Evolutionary conservation across 2,888 invertebrate genomes (phyloP).

Genomic region (Notodonta ziczac): DNA sequence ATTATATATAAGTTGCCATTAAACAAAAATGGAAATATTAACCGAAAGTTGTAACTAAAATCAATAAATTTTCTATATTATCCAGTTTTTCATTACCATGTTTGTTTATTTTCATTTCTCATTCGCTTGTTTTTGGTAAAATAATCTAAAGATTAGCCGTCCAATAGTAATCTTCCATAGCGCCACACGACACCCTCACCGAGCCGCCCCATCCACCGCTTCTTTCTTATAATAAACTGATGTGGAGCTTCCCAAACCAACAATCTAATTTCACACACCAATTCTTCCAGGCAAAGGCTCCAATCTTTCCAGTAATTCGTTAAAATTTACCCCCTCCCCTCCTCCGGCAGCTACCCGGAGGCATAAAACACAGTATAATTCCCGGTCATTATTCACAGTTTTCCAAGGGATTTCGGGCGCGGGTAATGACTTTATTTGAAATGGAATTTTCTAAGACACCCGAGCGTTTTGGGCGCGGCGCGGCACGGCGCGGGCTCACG

Average conservation of each 20-base stretch:
- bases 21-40: no score
- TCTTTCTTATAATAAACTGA: constrained; percentile 42
- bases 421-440: constrained; percentile 67
- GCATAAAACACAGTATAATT: constrained; percentile 72
- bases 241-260: constrained; percentile 44
- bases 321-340: constrained; percentile 52
- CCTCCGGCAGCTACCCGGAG: constrained; percentile 28
- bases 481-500: constrained; percentile 11
- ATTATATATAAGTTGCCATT: no score
- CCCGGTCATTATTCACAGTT: constrained; percentile 71
- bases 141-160: not conserved
- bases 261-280: constrained; percentile 70
- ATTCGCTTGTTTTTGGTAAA: not conserved
- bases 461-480: constrained; percentile 23
- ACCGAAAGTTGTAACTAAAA: no score
- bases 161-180: constrained; percentile 10
- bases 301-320: constrained; percentile 65
- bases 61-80: no score
- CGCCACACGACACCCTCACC: constrained; percentile 1
- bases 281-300: constrained; percentile 57
- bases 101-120: no score
- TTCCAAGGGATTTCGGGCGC: constrained; percentile 56
- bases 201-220: constrained; percentile 12
- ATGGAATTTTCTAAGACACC: constrained; percentile 60
- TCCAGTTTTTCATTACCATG: not conserved